Evolutionary conservation across 2,888 invertebrate species (phyloP), one percentile per base, ranked within the genome.

Genomic region (Diarsia dahlii): DNA sequence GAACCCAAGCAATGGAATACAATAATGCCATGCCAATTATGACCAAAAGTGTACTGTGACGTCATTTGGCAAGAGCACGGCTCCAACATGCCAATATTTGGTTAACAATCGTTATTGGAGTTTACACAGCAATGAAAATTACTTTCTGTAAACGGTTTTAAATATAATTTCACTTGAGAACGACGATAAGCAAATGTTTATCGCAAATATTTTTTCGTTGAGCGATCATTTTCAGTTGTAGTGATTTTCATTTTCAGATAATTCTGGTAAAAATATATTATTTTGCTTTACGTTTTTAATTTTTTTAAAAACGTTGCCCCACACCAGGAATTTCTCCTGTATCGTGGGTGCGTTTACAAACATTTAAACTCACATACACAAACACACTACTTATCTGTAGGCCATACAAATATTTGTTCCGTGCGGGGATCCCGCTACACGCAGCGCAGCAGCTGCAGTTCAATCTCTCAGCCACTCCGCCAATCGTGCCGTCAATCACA

Each of bases 81-180:
- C 34, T 63, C 50, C 34, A 39, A 39, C 39, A 70, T 74, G 87
- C 85, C 85, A 87, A 83, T 83, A 85, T 85, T 86, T 80, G 81
- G 81, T 76, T 58, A 78, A 65, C 71, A 8, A 34, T 69, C 74
- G 50, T 66, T 79, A 66, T 72, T 74, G 28, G 39, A 46, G 71
- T 72, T 64, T 75, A 71, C 46, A 75, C 58, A 73, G 63, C n/a
- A 74, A 68, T 69, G 78, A 54, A 76, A 80, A 87, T 79, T 80
- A 71, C 73, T 84, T 80, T 76, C 60, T 52, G 54, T 73, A 56
- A 74, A 76, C 52, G 23, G 15, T 78, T 68, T 70, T 73, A 64
- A 68, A 58, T 64, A 62, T 66, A 60, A 64, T 46, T 70, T 60
- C 45, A 67, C 56, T 78, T 23, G 39, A 68, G 52, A 65, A 66